Evolutionary conservation across 2,797 vertebrate species (phyloP).

Genomic region (Helarctos malayanus): DNA sequence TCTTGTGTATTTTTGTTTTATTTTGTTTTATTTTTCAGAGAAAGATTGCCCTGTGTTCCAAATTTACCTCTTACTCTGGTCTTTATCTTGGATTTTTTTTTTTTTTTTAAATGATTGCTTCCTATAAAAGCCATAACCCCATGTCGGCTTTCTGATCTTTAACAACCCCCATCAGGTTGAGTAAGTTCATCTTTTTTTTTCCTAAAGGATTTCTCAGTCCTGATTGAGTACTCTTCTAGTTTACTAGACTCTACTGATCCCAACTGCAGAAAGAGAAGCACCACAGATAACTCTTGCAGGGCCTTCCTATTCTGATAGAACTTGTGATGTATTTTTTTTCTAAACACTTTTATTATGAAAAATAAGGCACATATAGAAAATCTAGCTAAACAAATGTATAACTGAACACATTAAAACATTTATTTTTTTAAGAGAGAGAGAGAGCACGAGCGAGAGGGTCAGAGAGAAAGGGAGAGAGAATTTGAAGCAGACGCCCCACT

Average conservation of each 20-base stretch:
- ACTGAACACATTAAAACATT: neutral
- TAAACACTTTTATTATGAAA: neutral
- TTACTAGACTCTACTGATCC: neutral
- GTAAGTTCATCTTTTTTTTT: neutral
- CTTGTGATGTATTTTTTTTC: neutral
- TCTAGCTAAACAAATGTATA: neutral
- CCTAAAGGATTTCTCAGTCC: neutral
- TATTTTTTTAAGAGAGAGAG: neutral
- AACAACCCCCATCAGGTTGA: neutral
- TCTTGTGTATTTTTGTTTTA: neutral
- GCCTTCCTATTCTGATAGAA: neutral
- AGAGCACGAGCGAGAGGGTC: neutral
- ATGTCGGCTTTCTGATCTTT: neutral
- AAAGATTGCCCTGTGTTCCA: neutral
- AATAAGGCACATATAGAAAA: neutral
- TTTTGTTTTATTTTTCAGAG: neutral
- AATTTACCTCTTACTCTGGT: neutral
- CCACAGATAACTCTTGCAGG: neutral
- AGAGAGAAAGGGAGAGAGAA: neutral
- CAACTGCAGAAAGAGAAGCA: neutral
- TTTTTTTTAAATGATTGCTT: neutral
- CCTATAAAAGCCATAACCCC: neutral
- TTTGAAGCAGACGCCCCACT: too few species aligned
- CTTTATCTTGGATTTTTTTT: neutral
- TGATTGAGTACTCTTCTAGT: neutral